phyloP scores from a whole-genome alignment of 2,797 vertebrate species.

The Philypnodon macrostomus region DNA sequence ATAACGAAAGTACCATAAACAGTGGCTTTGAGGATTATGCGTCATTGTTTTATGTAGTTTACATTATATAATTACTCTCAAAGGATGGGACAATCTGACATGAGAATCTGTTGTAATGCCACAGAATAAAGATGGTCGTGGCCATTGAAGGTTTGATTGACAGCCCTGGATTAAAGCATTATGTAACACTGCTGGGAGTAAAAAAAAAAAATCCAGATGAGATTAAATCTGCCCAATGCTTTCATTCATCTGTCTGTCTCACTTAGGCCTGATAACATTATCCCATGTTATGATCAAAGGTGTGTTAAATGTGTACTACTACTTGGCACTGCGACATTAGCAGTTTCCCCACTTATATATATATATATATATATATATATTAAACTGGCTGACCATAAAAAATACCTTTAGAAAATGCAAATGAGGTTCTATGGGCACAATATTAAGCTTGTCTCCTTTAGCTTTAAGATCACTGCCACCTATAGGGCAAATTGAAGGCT shows the following conservation, averaged over 20 bases:
- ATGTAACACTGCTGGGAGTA: slow-evolving; percentile 67
- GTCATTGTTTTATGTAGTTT: slow-evolving; percentile 10
- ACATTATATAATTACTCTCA: slow-evolving; percentile 17
- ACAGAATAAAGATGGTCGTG: slow-evolving; percentile 27
- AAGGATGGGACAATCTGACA: slow-evolving; percentile 12
- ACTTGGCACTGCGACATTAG: slow-evolving; percentile 6
- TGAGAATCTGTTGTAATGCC: slow-evolving; percentile 11
- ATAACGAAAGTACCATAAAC: background rate
- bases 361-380: background rate
- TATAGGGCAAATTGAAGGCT: slow-evolving; percentile 38
- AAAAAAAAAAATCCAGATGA: slow-evolving; percentile 67
- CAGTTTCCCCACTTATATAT: too few relatives aligned
- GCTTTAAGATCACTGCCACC: slow-evolving; percentile 44
- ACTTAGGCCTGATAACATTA: slow-evolving; percentile 25
- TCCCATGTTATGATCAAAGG: slow-evolving; percentile 6
- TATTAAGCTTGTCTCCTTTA: slow-evolving; percentile 3
- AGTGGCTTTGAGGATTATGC: slow-evolving; percentile 3
- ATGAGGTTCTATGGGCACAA: too few relatives aligned
- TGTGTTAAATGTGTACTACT: background rate
- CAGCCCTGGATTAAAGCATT: slow-evolving; percentile 70
- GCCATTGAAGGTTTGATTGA: slow-evolving; percentile 58
- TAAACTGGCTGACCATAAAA: slow-evolving; percentile 21
- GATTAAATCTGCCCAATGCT: slow-evolving; percentile 59
- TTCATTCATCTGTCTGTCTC: slow-evolving; percentile 23
- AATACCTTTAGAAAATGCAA: slow-evolving; percentile 19